Evolutionary conservation across 2,113 vertebrate species (phyloP).

Genomic region (Aspidoscelis tigris): DNA sequence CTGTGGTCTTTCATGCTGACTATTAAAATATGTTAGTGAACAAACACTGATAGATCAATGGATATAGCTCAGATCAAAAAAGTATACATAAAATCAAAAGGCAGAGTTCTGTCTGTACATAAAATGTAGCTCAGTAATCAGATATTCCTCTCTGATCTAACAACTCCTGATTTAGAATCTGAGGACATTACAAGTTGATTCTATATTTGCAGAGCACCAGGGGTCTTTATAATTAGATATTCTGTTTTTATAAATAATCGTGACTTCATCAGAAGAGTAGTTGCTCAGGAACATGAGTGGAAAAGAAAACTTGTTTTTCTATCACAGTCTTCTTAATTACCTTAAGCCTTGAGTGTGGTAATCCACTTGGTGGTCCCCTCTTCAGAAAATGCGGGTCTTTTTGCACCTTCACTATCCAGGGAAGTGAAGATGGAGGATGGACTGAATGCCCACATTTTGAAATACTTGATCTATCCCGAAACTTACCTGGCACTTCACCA

Average conservation of each 20-base stretch:
- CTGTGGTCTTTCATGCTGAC: background rate
- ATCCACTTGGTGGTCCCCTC: background rate
- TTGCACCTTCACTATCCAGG: too few relatives aligned
- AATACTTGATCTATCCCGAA: too few relatives aligned
- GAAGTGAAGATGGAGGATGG: too few relatives aligned
- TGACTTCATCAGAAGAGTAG: background rate
- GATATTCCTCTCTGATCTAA: background rate
- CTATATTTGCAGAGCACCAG: background rate
- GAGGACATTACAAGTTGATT: too few relatives aligned
- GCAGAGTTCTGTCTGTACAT: background rate
- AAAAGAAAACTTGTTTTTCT: background rate
- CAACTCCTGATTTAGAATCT: background rate
- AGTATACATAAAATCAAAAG: background rate
- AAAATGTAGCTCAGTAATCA: background rate
- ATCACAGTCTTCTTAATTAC: background rate
- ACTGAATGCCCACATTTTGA: too few relatives aligned
- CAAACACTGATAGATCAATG: background rate
- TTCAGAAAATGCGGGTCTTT: background rate
- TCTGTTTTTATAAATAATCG: background rate
- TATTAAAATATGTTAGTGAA: background rate
- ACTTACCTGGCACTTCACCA: too few relatives aligned
- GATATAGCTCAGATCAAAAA: background rate
- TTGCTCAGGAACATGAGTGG: background rate
- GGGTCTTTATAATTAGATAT: background rate
- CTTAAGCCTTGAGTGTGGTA: background rate